phyloP scores from a whole-genome alignment of 2,888 invertebrate species.

The Mechanitis mazaeus region DNA sequence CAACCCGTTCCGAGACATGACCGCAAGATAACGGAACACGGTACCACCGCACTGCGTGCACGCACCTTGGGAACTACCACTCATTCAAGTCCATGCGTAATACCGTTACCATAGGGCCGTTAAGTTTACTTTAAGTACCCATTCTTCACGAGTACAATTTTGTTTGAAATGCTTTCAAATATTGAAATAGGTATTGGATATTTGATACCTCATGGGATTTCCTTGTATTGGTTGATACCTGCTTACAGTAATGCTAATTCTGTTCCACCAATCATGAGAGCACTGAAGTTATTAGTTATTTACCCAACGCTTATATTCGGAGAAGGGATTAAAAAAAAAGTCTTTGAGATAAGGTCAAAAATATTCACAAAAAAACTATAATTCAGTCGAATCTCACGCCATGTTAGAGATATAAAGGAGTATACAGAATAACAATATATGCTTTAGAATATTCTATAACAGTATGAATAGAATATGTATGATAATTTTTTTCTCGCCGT shows the following conservation, averaged over 20 bases:
- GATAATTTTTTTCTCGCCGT: conserved; percentile 8
- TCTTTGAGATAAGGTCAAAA: conserved; percentile 48
- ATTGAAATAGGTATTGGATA: neutral
- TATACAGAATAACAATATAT: conserved; percentile 21
- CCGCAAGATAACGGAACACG: conserved; percentile 68
- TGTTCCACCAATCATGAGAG: conserved; percentile 29
- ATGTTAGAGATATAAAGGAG: conserved; percentile 60
- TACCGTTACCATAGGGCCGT: conserved; percentile 43
- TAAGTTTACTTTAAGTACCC: conserved; percentile 38
- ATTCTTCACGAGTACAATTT: conserved; percentile 7
- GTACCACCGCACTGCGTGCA: conserved; percentile 45
- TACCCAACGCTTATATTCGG: conserved; percentile 31
- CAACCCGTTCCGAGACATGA: conserved; percentile 63
- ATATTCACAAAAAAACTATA: conserved; percentile 49
- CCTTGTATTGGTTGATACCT: conserved; percentile 23
- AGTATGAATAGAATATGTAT: too few species aligned
- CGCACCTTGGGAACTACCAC: conserved; percentile 40
- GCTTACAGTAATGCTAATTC: conserved; percentile 22
- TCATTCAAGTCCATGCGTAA: conserved; percentile 32
- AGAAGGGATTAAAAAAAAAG: conserved; percentile 50
- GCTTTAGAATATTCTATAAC: conserved; percentile 2
- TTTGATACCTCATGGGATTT: conserved; percentile 14
- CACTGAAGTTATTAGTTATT: conserved; percentile 24
- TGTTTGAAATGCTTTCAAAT: conserved; percentile 16
- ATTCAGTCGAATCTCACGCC: conserved; percentile 41